Percentiles rank a stretch among this genome's conserved stretches.
These are phyloP conservation scores for Yponomeuta plumbellus DNA, from an alignment of 2,888 invertebrate genomes.

Conservation along the genomic window DNA sequence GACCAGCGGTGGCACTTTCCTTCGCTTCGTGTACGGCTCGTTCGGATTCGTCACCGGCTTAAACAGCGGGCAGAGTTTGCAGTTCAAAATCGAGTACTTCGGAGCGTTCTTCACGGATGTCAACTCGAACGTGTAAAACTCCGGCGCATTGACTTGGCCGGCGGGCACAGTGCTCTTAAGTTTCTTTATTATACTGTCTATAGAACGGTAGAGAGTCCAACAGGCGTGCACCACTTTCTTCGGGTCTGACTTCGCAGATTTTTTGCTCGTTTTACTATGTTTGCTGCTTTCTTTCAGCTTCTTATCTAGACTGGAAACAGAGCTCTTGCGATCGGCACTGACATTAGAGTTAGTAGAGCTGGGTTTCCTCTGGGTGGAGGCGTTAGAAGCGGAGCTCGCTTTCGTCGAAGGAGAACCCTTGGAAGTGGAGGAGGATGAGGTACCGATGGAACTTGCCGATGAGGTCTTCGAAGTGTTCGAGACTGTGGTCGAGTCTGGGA, in stretches of 20 bases:
- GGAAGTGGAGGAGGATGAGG: neutral
- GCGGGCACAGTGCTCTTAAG: conserved; percentile 40
- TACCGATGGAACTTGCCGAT: neutral
- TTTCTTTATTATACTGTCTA: conserved; percentile 47
- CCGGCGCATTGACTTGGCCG: conserved; percentile 39
- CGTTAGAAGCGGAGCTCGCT: neutral
- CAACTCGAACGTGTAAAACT: conserved; percentile 76
- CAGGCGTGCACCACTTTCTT: conserved; percentile 46
- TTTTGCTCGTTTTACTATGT: conserved; percentile 5
- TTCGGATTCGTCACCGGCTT: conserved; percentile 59
- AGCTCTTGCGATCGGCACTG: neutral
- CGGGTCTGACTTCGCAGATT: neutral
- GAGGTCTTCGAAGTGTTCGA: too few relatives aligned
- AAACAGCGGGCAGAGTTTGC: conserved; percentile 62
- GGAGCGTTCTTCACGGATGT: conserved; percentile 74
- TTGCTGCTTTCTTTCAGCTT: conserved; percentile 18
- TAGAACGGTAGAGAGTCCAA: conserved; percentile 65
- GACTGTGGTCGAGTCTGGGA: neutral
- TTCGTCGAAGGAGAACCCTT: neutral
- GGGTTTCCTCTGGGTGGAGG: neutral
- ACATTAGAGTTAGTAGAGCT: neutral
- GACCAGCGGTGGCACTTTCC: conserved; percentile 44
- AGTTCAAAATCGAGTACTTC: conserved; percentile 56
- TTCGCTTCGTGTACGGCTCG: conserved; percentile 49
- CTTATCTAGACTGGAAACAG: neutral